These are phyloP conservation scores for Psephotus haematonotus DNA, from an alignment of 2,113 vertebrate genomes.

Conservation along the genomic window DNA sequence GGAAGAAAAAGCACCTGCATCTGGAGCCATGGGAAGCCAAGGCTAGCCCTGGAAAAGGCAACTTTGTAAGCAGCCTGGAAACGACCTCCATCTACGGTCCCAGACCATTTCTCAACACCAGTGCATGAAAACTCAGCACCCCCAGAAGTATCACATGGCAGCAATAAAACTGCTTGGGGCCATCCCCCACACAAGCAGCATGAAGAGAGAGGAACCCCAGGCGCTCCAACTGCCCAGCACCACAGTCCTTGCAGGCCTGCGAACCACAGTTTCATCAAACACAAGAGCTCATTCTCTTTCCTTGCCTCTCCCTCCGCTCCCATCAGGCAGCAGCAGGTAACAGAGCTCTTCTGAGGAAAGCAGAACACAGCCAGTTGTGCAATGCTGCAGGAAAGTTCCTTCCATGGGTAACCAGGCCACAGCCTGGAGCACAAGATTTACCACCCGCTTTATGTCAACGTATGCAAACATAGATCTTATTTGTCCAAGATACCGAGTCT, in stretches of 20 bases:
- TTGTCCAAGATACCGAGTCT: not conserved
- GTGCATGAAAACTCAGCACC: not conserved
- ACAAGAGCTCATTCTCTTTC: not conserved
- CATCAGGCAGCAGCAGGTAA: not conserved
- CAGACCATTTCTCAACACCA: not conserved
- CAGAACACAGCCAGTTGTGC: not conserved
- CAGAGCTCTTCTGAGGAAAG: not conserved
- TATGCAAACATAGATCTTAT: not conserved
- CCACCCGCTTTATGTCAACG: not conserved
- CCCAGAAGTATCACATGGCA: accelerated
- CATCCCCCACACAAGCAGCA: not conserved
- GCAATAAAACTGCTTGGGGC: not conserved
- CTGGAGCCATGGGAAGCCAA: not conserved
- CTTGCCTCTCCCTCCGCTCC: not conserved
- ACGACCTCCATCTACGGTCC: not conserved
- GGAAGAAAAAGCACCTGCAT: not conserved
- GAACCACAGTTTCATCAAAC: not conserved
- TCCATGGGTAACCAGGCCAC: not conserved
- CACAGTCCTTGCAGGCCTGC: accelerated
- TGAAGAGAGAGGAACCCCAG: not conserved
- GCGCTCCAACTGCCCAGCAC: not conserved
- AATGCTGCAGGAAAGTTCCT: not conserved
- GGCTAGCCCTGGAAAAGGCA: not conserved
- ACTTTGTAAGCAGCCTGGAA: not conserved
- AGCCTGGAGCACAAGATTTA: not conserved